A percentile compares a stretch with the other conserved stretches of the same genome.
Conservation (phyloP, 2,888 invertebrate genomes). For the Nymphalis polychloros region DNA sequence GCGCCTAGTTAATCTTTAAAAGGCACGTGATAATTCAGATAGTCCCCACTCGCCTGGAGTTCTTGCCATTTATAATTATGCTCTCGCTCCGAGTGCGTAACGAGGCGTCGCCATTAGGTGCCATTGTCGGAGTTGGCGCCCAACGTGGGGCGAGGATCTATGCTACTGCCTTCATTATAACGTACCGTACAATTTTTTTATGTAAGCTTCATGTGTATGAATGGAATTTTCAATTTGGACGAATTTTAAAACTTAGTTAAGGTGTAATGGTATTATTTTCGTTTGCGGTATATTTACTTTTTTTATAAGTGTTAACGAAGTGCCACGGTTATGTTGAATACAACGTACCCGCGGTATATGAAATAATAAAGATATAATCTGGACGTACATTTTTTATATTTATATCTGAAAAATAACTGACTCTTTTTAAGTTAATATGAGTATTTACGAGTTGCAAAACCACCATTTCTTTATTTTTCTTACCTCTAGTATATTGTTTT, state of each 20-base stretch:
- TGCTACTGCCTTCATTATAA: constrained; percentile 36
- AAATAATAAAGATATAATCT: no score
- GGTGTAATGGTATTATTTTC: neutral
- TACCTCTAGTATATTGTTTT: no score
- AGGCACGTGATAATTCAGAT: constrained; percentile 41
- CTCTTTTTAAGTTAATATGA: no score
- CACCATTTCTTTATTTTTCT: no score
- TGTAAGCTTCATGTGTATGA: constrained; percentile 7
- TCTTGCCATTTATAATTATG: constrained; percentile 38
- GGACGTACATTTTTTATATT: no score
- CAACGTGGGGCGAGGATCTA: constrained; percentile 52
- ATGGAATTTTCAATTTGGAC: constrained; percentile 16
- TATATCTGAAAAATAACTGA: no score
- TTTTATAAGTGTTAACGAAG: neutral
- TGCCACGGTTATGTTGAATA: neutral
- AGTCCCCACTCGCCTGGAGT: constrained; percentile 32
- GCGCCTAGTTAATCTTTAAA: constrained; percentile 39
- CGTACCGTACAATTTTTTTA: constrained; percentile 16
- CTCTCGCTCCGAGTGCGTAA: constrained; percentile 42
- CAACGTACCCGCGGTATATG: neutral
- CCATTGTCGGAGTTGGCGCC: constrained; percentile 65
- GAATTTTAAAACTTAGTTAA: constrained; percentile 7
- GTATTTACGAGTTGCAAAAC: no score
- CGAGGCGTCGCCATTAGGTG: constrained; percentile 66
- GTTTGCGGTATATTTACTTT: neutral